Base-by-base conservation (phyloP, 2,888 invertebrate genomes). In the Drepana falcataria region DNA sequence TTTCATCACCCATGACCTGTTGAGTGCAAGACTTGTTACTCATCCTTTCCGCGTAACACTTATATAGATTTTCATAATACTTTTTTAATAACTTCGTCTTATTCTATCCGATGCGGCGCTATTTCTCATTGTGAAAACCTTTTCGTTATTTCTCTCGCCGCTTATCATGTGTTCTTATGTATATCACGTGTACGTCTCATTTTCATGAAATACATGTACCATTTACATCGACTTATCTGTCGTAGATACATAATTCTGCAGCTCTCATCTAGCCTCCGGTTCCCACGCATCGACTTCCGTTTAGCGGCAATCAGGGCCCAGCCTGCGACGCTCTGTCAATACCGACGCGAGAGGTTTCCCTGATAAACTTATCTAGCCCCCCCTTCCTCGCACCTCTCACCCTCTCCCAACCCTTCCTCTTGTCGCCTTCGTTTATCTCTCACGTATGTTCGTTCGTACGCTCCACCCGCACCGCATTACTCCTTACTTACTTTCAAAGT, bases 281-380 rank as follows among this genome's bases (percentile, higher is more conserved):
- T 81, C 83, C 73, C 79, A 82, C 83, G 80, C 78, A 75, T 76
- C 73, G 73, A 78, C 84, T 89, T 87, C 83, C 85, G 85, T 80
- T 87, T 81, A 85, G 73, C 83, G 84, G 85, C 88, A 91, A 90
- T 89, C 88, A 89, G 84, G 81, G 80, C 80, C 82, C 76, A 75
- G 79, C 83, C 77, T 81, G 83, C 89, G 87, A 83, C 83, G 88
- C 81, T 87, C 85, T 87, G 89, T 90, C 90, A 90, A 90, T 90
- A 90, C 82, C 80, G 79, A 84, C 84, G 82, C 87, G 87, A 89
- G 86, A 87, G 88, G 87, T 87, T 87, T 85, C 83, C 79, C 83
- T 88, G 90, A 90, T 90, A 90, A 90, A 90, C 87, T 90, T 90
- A 90, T 89, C 87, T 86, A 73, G 71, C 75, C 59, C 79, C 74